Base-by-base conservation (phyloP, 2,113 vertebrate genomes). In the Forbesichthys agassizii region DNA sequence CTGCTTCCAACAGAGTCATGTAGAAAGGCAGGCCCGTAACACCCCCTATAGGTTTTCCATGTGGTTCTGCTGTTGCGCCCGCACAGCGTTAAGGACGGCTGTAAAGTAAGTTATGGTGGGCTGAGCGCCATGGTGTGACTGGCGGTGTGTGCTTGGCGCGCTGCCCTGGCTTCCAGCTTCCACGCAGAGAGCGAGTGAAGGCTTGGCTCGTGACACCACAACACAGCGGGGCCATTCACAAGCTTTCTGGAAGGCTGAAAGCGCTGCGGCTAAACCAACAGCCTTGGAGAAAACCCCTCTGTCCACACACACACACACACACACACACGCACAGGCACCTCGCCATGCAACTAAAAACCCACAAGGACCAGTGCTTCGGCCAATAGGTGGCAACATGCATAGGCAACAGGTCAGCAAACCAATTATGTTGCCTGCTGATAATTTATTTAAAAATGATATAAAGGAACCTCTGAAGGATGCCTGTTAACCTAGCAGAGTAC, bases 201-300 rank as follows among this genome's bases (percentile, higher is more conserved):
- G 27, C 13, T 71, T 69, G 73, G 69, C 56, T 66, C 20, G 18
- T 11, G 33, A 66, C 70, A 61, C 65, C 62, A 63, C 55, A 77
- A 74, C 73, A 69, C 67, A 68, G 64, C 62, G 1, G 59, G 59
- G 63, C 74, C 80, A 75, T 82, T 85, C 77, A 80, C 71, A 77
- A 56, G 2, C 55, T 57, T 5, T 10, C 0, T 20, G 48, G 47
- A 11, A 11, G 33, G 59, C 53, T 51, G 70, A 9, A 42, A 61
- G 18, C 13, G 58, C 5, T 33, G 58, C 33, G 18, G 58, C 36
- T 13, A 3, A 27, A 60, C 58, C 1, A 11, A n/a, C 33, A n/a
- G 58, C 18, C 33, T 27, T 2, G 36, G 5, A 42, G 36, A 42
- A 42, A 42, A 42, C 36, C 36, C 36, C 36, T 42, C 36, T 42